A percentile compares a stretch with the other conserved stretches of the same genome.
Evolutionary conservation across 2,888 invertebrate genomes (phyloP).

Genomic region (Brachyptera putata): DNA sequence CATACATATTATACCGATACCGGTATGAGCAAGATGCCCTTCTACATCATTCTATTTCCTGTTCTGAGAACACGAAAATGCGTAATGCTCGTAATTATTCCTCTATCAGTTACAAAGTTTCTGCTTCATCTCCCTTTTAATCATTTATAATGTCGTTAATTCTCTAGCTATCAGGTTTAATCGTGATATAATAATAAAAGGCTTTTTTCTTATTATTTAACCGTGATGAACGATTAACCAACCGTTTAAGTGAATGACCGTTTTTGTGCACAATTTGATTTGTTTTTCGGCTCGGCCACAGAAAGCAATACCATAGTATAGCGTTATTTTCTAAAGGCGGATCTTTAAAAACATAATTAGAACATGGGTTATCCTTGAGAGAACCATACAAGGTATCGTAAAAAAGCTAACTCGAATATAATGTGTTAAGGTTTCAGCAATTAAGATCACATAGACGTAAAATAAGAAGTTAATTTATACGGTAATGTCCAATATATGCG

Average conservation of each 20-base stretch:
- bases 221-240: not conserved
- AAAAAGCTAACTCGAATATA: constrained; percentile 6
- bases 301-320: not conserved
- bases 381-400: constrained; percentile 4
- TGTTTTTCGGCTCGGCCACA: not conserved
- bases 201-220: not conserved
- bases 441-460: constrained; percentile 6
- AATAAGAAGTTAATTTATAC: constrained; percentile 9
- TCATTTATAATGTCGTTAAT: not conserved
- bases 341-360: constrained; percentile 8
- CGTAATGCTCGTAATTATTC: too few species aligned
- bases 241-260: constrained; percentile 8
- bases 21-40: too few species aligned
- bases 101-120: too few species aligned
- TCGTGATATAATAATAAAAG: not conserved
- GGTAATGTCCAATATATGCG: constrained; percentile 5
- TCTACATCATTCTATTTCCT: too few species aligned
- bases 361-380: constrained; percentile 11
- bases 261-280: not conserved
- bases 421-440: constrained; percentile 14
- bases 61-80: too few species aligned
- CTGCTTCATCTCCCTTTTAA: too few species aligned
- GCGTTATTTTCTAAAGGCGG: not conserved
- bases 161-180: not conserved
- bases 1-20: too few species aligned